Conservation (phyloP, 2,797 vertebrate species). For the Gallinago solitaria region DNA sequence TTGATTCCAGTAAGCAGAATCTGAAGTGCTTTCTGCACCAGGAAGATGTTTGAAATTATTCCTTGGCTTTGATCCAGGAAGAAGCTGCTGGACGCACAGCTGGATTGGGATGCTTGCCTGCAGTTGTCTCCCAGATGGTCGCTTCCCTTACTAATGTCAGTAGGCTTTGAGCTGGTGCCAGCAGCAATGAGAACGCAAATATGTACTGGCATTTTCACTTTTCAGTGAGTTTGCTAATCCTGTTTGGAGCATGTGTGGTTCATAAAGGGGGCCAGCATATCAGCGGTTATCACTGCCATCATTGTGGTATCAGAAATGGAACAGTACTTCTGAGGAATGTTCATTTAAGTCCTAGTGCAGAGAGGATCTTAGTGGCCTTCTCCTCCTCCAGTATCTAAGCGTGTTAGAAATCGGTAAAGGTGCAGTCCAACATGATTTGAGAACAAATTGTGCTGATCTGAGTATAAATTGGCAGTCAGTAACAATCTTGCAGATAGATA, state of each 20-base stretch:
- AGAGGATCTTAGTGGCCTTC: neutral
- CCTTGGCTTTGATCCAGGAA: conserved; percentile 4
- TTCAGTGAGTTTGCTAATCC: neutral
- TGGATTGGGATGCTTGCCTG: conserved; percentile 1
- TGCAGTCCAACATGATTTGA: neutral
- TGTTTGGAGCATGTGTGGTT: neutral
- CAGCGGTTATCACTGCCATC: neutral
- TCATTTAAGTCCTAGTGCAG: neutral
- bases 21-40: conserved; percentile 4
- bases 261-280: neutral
- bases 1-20: neutral
- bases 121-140: conserved; percentile 23
- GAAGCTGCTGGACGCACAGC: conserved; percentile 39
- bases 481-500: neutral
- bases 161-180: conserved; percentile 21
- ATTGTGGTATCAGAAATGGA: neutral
- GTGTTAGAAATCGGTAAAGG: neutral
- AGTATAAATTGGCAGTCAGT: neutral
- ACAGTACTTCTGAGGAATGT: neutral
- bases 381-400: neutral
- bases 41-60: conserved; percentile 11
- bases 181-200: neutral
- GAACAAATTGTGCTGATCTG: neutral
- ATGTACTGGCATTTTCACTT: conserved; percentile 32
- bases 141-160: conserved; percentile 7